phyloP scores from a whole-genome alignment of 1,140 invertebrate species.

The Calosoma granatense region DNA sequence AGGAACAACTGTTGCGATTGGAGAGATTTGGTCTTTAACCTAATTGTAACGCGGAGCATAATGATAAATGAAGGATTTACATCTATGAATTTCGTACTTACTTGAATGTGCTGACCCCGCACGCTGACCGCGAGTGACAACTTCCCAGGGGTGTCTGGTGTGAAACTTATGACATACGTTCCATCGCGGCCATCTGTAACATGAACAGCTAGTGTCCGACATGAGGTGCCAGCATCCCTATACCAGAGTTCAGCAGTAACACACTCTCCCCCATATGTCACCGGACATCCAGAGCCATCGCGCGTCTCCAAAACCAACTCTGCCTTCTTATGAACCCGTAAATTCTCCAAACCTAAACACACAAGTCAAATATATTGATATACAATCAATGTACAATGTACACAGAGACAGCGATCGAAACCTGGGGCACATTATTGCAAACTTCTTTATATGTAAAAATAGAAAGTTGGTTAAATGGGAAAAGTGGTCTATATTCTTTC shows the following conservation, averaged over 20 bases:
- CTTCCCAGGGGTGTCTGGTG: constrained; percentile 46
- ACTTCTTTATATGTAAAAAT: too few species aligned
- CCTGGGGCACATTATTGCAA: too few species aligned
- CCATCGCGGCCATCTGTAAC: constrained; percentile 49
- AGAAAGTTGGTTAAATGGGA: too few species aligned
- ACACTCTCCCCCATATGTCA: constrained; percentile 42
- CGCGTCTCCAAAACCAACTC: constrained; percentile 38
- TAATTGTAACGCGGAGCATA: too few species aligned
- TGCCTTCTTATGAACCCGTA: constrained; percentile 37
- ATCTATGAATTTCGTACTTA: constrained; percentile 26
- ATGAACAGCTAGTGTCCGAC: constrained; percentile 41
- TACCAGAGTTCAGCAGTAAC: constrained; percentile 35
- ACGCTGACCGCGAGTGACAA: constrained; percentile 46
- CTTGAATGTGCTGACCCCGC: constrained; percentile 51
- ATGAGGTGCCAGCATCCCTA: constrained; percentile 35
- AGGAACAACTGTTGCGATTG: too few species aligned
- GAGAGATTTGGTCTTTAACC: too few species aligned
- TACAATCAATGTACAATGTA: too few species aligned
- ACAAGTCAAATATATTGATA: constrained; percentile 3
- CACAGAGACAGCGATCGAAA: too few species aligned
- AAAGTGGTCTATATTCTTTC: too few species aligned
- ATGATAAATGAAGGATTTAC: too few species aligned
- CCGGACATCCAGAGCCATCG: constrained; percentile 40
- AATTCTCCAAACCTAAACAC: constrained; percentile 28
- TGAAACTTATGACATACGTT: constrained; percentile 45